A percentile compares a stretch with the other conserved stretches of the same genome.
These are phyloP conservation scores for Grapholita molesta DNA, from an alignment of 1,140 invertebrate genomes.

Conservation along the genomic window DNA sequence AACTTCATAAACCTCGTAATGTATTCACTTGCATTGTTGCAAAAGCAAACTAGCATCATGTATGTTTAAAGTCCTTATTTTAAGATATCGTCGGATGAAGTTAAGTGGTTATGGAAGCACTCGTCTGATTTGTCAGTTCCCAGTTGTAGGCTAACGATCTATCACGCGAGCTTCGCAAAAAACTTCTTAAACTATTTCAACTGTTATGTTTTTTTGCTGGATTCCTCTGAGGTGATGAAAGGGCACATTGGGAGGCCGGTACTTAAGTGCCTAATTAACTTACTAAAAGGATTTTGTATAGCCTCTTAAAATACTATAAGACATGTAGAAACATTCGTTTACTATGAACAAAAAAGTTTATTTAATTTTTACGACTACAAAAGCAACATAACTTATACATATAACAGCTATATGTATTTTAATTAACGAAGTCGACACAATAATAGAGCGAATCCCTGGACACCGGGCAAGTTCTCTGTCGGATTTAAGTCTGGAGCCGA, in stretches of 20 bases:
- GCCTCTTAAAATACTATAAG: background rate
- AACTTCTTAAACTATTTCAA: conserved; percentile 29
- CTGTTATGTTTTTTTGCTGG: conserved; percentile 39
- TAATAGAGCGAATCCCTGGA: background rate
- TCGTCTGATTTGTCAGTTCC: conserved; percentile 43
- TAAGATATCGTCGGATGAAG: background rate
- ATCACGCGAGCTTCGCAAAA: conserved; percentile 46
- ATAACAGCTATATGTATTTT: background rate
- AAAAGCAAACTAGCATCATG: background rate
- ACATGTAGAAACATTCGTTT: background rate
- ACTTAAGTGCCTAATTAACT: conserved; percentile 36
- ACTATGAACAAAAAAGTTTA: too few relatives aligned
- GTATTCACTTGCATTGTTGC: background rate
- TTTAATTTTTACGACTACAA: too few relatives aligned
- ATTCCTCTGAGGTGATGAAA: conserved; percentile 29
- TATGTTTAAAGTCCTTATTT: background rate
- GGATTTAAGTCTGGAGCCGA: background rate
- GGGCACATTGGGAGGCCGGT: conserved; percentile 30
- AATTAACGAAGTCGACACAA: background rate
- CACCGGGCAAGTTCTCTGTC: background rate
- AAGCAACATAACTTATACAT: too few relatives aligned
- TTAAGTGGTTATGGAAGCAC: background rate
- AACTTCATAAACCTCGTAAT: background rate
- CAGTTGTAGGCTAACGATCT: conserved; percentile 41
- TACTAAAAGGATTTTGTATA: conserved; percentile 27